Base-by-base conservation (phyloP, 64 coral and sea anemone species). In the Montipora capricornis region DNA sequence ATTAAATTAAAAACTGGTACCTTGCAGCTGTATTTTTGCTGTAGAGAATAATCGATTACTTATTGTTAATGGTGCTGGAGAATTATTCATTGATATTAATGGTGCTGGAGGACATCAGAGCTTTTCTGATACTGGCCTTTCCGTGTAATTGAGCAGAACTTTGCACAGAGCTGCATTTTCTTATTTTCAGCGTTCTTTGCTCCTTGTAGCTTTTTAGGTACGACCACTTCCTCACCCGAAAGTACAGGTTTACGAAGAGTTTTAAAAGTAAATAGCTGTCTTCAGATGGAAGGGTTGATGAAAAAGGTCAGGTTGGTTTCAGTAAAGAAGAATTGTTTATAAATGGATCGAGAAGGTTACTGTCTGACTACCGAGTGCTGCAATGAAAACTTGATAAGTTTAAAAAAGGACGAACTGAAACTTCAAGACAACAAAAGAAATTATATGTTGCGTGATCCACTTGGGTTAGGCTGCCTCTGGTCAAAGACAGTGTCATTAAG, bases 351-450 rank as follows among this genome's bases (percentile, higher is more conserved):
- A 77, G 75, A 77, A 77, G 71, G n/a, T 46, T 69, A 50, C 37
- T 52, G 50, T 88, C 44, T 46, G 85, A 88, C 71, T 73, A 52
- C 19, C 68, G 1, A 16, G 81, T 59, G 50, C 81, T 88, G 49
- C 11, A 20, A 5, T 69, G 45, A n/a, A 88, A 88, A 20, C 71
- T 8, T 73, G 68, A 7, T 7, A 88, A 6, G 29, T 49, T 88
- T 19, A 88, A 69, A 74, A 70, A 88, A 73, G 85, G 85, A 20
- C 85, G 5, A 49, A 88, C 75, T 4, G 85, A 74, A 67, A 71
- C 50, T 74, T 88, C 85, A 0, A 88, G 68, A 13, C 20, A 74
- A 57, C 61, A 88, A 74, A 29, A 29, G 29, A 29, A 29, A 29
- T 29, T 74, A 88, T 51, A 74, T 7, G 68, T 70, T 73, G 71